Evolutionary conservation across 2,113 vertebrate species (phyloP).

Genomic region (Brachyhypopomus gauderio): DNA sequence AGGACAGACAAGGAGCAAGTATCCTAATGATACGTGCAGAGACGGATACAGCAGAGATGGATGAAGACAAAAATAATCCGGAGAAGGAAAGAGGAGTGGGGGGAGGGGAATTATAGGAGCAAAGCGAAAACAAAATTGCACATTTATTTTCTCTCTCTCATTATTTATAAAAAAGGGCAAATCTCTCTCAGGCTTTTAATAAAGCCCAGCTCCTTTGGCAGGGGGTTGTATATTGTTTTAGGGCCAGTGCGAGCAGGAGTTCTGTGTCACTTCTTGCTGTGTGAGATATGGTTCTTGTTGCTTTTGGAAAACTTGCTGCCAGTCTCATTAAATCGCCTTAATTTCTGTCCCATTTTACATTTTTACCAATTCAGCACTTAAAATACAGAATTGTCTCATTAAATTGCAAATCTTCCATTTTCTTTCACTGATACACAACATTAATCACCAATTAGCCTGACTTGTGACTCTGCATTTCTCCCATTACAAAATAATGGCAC

Average conservation of each 20-base stretch:
- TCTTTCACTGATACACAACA: constrained; percentile 98
- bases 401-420: constrained; percentile 89
- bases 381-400: constrained; percentile 89
- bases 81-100: background rate
- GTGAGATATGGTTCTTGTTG: constrained; percentile 58
- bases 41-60: constrained; percentile 53
- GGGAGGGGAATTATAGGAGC: constrained; percentile 24
- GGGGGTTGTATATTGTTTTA: constrained; percentile 77
- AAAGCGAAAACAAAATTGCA: constrained; percentile 74
- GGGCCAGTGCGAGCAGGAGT: constrained; percentile 75
- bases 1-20: constrained; percentile 63
- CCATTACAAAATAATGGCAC: constrained; percentile 96
- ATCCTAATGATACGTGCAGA: constrained; percentile 44
- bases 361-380: constrained; percentile 92
- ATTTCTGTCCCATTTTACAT: constrained; percentile 58
- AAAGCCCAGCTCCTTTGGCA: constrained; percentile 81
- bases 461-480: constrained; percentile 94
- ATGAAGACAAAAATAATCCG: constrained; percentile 57
- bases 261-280: background rate
- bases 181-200: constrained; percentile 75
- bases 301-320: constrained; percentile 10
- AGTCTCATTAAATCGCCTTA: constrained; percentile 74
- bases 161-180: constrained; percentile 73
- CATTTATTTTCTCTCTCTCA: constrained; percentile 77
- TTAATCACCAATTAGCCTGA: constrained; percentile 99